These are phyloP conservation scores for Orius insidiosus DNA, from an alignment of 1,140 invertebrate species.

Conservation along the genomic window DNA sequence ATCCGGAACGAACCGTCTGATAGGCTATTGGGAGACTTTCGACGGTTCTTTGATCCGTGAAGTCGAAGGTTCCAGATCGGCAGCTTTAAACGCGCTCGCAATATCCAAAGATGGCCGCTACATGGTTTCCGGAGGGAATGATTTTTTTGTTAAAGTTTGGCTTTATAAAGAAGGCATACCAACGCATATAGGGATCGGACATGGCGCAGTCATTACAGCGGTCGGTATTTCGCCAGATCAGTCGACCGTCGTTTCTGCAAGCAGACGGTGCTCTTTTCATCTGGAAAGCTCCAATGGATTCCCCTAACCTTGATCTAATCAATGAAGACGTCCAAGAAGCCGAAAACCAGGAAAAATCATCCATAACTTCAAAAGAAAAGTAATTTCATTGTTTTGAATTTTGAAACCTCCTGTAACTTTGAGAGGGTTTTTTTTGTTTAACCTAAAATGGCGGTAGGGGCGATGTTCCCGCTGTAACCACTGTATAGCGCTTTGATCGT, in stretches of 20 bases:
- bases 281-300: conserved; percentile 47
- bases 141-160: conserved; percentile 81
- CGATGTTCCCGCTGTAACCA: too few relatives aligned
- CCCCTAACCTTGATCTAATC: background rate
- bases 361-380: conserved; percentile 1
- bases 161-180: conserved; percentile 58
- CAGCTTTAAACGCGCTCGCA: conserved; percentile 61
- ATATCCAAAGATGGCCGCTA: conserved; percentile 50
- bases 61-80: conserved; percentile 62
- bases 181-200: conserved; percentile 58
- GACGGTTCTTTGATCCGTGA: conserved; percentile 60
- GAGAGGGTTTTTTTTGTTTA: too few relatives aligned
- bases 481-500: too few relatives aligned
- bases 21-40: conserved; percentile 74
- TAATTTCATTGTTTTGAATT: too few relatives aligned
- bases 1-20: conserved; percentile 68
- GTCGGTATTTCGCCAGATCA: conserved; percentile 56
- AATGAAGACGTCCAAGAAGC: conserved; percentile 9
- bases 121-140: conserved; percentile 71
- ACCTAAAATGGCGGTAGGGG: too few relatives aligned
- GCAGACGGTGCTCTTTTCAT: conserved; percentile 68
- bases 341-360: conserved; percentile 7
- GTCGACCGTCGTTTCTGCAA: conserved; percentile 50
- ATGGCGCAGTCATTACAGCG: conserved; percentile 57
- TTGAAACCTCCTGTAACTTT: too few relatives aligned